phyloP scores from a whole-genome alignment of 1,140 invertebrate species.

The Drosophila navojoa region DNA sequence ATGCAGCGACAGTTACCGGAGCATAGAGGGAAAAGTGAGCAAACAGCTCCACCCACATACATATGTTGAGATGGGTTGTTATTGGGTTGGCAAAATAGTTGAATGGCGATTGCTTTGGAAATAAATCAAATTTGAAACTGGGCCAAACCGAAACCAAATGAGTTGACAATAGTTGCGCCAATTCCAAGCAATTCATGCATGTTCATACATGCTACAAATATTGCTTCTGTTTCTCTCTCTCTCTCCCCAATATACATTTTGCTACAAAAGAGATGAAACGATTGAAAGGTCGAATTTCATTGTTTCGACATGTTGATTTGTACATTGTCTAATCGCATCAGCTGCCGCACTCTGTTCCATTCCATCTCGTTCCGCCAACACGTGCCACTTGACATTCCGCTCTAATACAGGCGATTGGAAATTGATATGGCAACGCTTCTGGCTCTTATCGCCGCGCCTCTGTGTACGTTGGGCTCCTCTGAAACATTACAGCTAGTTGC shows the following conservation, averaged over 20 bases:
- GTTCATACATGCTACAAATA: background rate
- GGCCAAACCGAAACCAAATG: conserved; percentile 58
- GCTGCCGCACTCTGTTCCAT: conserved; percentile 9
- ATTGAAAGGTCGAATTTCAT: conserved; percentile 47
- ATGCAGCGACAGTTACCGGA: conserved; percentile 7
- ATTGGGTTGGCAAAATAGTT: conserved; percentile 43
- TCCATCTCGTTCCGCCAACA: conserved; percentile 7
- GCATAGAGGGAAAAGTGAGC: background rate
- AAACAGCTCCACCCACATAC: too few species aligned
- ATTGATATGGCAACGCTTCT: conserved; percentile 66
- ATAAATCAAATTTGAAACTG: conserved; percentile 71
- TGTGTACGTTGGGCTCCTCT: conserved; percentile 50
- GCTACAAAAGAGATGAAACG: too few species aligned
- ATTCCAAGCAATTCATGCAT: background rate
- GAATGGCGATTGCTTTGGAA: conserved; percentile 51
- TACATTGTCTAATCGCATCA: conserved; percentile 47
- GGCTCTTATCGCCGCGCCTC: conserved; percentile 23
- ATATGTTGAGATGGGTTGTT: too few species aligned
- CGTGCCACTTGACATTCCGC: conserved; percentile 55
- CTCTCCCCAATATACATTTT: too few species aligned
- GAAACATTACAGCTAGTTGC: conserved; percentile 61
- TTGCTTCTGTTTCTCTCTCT: background rate
- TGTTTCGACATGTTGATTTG: conserved; percentile 56
- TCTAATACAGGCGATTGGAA: conserved; percentile 61
- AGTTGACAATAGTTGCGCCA: conserved; percentile 45